Evolutionary conservation across 2,797 vertebrate species (phyloP).

Genomic region (Phalloptychus januarius): DNA sequence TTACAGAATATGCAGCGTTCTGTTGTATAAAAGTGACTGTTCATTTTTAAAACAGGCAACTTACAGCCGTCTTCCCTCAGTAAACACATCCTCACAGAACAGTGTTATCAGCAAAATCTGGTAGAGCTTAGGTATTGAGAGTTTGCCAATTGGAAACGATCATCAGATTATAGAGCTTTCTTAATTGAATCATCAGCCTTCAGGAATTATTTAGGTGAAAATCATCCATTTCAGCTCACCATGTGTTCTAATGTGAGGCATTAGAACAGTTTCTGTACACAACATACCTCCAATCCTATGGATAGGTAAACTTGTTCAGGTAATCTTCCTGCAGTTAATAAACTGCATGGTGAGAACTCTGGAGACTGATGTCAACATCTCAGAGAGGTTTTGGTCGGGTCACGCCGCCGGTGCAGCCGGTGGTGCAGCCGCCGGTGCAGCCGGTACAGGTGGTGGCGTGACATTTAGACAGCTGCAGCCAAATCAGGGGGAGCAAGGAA

Average conservation of each 20-base stretch:
- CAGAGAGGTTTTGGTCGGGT: not conserved
- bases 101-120: not conserved
- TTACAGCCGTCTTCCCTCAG: not conserved
- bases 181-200: not conserved
- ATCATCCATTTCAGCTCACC: not conserved
- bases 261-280: not conserved
- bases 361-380: not conserved
- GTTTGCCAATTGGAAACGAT: not conserved
- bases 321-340: not conserved
- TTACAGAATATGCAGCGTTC: no score
- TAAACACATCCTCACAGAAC: not conserved
- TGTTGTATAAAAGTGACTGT: no score
- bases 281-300: not conserved
- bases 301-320: not conserved
- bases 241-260: not conserved
- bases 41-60: no score
- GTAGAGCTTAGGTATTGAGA: not conserved
- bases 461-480: constrained; percentile 3
- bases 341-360: not conserved
- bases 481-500: not conserved
- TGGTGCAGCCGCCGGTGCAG: not conserved
- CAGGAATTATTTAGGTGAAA: not conserved
- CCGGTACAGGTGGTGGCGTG: constrained; percentile 1
- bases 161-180: not conserved
- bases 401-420: no score